Conservation (phyloP, 1,140 invertebrate genomes). For the Leptinotarsa lineolata region DNA sequence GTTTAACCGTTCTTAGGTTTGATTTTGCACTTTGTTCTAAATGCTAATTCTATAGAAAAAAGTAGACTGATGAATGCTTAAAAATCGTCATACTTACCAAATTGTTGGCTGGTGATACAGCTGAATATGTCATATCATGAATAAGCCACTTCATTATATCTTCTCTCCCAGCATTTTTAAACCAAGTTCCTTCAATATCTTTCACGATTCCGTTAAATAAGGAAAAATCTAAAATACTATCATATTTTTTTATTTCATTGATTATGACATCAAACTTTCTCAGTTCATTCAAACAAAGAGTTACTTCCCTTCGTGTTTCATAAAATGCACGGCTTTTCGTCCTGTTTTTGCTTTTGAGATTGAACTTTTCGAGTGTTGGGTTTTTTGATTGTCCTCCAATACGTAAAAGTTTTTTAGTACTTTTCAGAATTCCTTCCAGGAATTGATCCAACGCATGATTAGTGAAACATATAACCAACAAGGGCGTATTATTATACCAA, state of each 20-base stretch:
- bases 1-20: too few relatives aligned
- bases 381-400: slow-evolving; percentile 74
- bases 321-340: not conserved
- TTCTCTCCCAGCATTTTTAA: not conserved
- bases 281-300: not conserved
- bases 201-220: not conserved
- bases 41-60: too few relatives aligned
- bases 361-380: slow-evolving; percentile 60
- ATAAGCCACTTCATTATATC: not conserved
- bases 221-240: not conserved
- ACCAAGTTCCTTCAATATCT: not conserved
- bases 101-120: too few relatives aligned
- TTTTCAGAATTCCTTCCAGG: slow-evolving; percentile 68
- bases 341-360: slow-evolving; percentile 47
- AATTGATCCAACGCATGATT: slow-evolving; percentile 91
- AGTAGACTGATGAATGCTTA: too few relatives aligned
- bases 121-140: not conserved
- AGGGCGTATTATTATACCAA: slow-evolving; percentile 57
- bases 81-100: too few relatives aligned
- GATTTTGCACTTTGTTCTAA: too few relatives aligned
- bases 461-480: slow-evolving; percentile 82
- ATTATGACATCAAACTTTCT: not conserved
- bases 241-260: not conserved
- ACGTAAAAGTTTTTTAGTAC: slow-evolving; percentile 66
- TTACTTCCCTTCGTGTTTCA: not conserved